Evolutionary conservation across 2,888 invertebrate genomes (phyloP).

Genomic region (Apamea crenata): DNA sequence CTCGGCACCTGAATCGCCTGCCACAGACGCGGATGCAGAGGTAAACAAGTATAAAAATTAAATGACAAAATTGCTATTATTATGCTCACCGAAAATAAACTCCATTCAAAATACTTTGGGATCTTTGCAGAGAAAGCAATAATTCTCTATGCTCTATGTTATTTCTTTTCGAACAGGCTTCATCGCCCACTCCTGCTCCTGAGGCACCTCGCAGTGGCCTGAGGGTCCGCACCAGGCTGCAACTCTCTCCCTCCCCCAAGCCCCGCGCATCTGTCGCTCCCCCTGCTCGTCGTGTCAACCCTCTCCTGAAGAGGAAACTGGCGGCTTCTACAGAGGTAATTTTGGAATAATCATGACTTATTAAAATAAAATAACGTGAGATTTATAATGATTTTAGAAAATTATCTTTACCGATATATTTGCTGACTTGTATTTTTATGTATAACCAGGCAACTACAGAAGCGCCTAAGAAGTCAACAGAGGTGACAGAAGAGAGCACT

Average conservation of each 20-base stretch:
- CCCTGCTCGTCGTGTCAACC: conserved; percentile 89
- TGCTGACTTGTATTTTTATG: conserved; percentile 9
- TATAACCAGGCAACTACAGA: conserved; percentile 82
- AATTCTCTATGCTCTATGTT: neutral
- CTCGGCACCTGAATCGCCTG: conserved; percentile 79
- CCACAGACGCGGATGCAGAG: conserved; percentile 83
- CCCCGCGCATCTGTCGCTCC: conserved; percentile 88
- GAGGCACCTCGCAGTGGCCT: conserved; percentile 80
- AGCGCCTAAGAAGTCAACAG: conserved; percentile 83
- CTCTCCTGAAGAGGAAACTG: conserved; percentile 89
- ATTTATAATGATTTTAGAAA: neutral
- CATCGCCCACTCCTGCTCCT: conserved; percentile 81
- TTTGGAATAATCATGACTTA: neutral
- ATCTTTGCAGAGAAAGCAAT: no score
- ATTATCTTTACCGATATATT: neutral
- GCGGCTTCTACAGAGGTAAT: conserved; percentile 85
- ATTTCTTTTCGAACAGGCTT: conserved; percentile 67
- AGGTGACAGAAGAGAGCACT: conserved; percentile 84
- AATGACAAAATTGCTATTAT: neutral
- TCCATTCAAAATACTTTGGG: neutral
- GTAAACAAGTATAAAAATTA: conserved; percentile 65
- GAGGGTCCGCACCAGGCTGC: conserved; percentile 82
- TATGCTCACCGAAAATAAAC: neutral
- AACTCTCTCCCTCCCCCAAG: conserved; percentile 85
- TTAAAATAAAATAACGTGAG: neutral